Evolutionary conservation across 2,888 invertebrate genomes (phyloP).

Genomic region (Octonoba sinensis): DNA sequence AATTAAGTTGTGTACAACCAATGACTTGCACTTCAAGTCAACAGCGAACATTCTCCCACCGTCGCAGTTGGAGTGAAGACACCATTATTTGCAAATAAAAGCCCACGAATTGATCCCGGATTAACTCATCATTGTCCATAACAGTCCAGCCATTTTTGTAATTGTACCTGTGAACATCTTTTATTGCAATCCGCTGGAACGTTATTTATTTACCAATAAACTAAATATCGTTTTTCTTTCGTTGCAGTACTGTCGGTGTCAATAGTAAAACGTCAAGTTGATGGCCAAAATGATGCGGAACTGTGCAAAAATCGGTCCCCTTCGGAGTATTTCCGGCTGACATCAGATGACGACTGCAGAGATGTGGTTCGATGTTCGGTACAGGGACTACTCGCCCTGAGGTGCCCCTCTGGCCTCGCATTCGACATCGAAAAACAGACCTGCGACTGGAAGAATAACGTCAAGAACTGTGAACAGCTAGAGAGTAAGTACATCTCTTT

Average conservation of each 20-base stretch:
- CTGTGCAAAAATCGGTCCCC: slow-evolving; percentile 88
- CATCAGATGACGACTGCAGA: slow-evolving; percentile 87
- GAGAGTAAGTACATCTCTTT: slow-evolving; percentile 83
- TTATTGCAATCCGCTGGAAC: neutral
- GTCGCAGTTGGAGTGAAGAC: too few relatives aligned
- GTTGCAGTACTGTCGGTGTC: slow-evolving; percentile 72
- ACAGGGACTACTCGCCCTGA: slow-evolving; percentile 84
- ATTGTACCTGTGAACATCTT: too few relatives aligned
- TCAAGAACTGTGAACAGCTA: slow-evolving; percentile 92
- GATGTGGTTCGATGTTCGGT: slow-evolving; percentile 86
- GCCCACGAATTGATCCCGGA: too few relatives aligned
- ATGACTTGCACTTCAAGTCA: too few relatives aligned
- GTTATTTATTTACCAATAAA: neutral
- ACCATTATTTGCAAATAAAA: too few relatives aligned
- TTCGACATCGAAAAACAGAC: slow-evolving; percentile 95
- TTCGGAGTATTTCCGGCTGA: slow-evolving; percentile 91
- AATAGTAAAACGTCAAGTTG: slow-evolving; percentile 75
- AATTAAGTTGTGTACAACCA: too few relatives aligned
- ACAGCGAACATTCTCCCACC: too few relatives aligned
- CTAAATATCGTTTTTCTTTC: neutral
- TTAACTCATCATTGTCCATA: too few relatives aligned
- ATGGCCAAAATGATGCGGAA: slow-evolving; percentile 77
- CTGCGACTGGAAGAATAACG: slow-evolving; percentile 96
- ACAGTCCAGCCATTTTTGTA: too few relatives aligned
- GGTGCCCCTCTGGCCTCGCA: slow-evolving; percentile 90